Evolutionary conservation across 2,797 vertebrate species (phyloP).

Genomic region (Clarias platycephalus): DNA sequence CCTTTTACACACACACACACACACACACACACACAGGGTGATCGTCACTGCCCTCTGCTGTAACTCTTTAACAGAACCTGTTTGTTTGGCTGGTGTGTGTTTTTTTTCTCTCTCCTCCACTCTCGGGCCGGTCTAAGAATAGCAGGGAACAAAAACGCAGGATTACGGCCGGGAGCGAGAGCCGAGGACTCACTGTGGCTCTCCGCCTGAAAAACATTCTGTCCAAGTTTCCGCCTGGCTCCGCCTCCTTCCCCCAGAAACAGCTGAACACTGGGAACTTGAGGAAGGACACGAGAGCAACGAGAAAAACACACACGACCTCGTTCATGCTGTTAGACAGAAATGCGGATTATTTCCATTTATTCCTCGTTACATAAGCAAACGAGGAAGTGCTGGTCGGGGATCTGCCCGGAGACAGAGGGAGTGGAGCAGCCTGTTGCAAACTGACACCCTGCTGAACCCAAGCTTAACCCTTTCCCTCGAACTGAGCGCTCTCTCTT

Average conservation of each 20-base stretch:
- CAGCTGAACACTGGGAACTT: not conserved
- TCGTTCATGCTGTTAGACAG: not conserved
- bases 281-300: constrained; percentile 30
- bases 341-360: not conserved
- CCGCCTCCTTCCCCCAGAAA: constrained; percentile 11
- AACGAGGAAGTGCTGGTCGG: not conserved
- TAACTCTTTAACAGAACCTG: constrained; percentile 27
- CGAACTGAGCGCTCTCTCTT: not conserved
- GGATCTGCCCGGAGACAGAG: constrained; percentile 44
- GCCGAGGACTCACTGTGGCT: constrained; percentile 12
- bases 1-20: constrained; percentile 16
- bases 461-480: constrained; percentile 6
- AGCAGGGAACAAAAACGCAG: constrained; percentile 2
- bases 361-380: not conserved
- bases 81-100: constrained; percentile 15
- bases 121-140: constrained; percentile 29
- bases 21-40: not conserved
- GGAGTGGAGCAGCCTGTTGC: constrained; percentile 23
- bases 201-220: constrained; percentile 31
- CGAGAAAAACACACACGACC: not conserved
- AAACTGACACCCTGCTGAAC: constrained; percentile 33
- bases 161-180: constrained; percentile 25
- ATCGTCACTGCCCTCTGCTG: constrained; percentile 14
- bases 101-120: not conserved
- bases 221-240: not conserved